Conservation (phyloP, 2,888 invertebrate genomes). For the Phaedon cochleariae region DNA sequence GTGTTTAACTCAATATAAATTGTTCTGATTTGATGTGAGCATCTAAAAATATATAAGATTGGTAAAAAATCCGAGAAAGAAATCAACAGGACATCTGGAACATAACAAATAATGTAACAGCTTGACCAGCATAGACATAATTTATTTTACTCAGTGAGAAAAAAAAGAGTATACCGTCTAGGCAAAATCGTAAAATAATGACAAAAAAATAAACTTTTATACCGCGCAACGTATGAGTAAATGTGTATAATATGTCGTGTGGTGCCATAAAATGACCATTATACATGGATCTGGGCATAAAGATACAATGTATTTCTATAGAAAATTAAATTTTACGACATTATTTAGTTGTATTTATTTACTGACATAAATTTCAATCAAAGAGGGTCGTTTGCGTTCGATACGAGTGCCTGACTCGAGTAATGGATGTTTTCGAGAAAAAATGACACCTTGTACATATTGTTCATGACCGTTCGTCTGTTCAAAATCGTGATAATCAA, state of each 20-base stretch:
- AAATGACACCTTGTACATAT: slow-evolving; percentile 33
- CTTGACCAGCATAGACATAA: not conserved
- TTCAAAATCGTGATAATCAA: slow-evolving; percentile 38
- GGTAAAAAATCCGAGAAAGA: no score
- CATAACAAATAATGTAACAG: not conserved
- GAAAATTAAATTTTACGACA: slow-evolving; percentile 51
- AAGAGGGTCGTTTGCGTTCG: slow-evolving; percentile 38
- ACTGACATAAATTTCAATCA: slow-evolving; percentile 45
- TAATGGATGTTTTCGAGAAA: slow-evolving; percentile 38
- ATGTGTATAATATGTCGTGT: slow-evolving; percentile 45
- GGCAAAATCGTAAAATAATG: slow-evolving; percentile 33
- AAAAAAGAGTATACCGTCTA: slow-evolving; percentile 29
- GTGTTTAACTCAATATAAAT: no score
- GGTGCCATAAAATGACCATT: slow-evolving; percentile 51
- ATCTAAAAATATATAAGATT: no score
- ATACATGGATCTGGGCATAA: slow-evolving; percentile 51
- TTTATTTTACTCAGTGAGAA: slow-evolving; percentile 21
- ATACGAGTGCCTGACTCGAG: slow-evolving; percentile 36
- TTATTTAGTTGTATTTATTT: slow-evolving; percentile 44
- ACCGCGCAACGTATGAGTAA: slow-evolving; percentile 35
- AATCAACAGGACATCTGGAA: no score
- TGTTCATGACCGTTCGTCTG: slow-evolving; percentile 34
- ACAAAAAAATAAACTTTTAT: slow-evolving; percentile 35
- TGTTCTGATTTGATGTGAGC: no score
- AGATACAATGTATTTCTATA: slow-evolving; percentile 54